Base-by-base conservation (phyloP, 2,113 vertebrate species). In the Chaetodon trifascialis region DNA sequence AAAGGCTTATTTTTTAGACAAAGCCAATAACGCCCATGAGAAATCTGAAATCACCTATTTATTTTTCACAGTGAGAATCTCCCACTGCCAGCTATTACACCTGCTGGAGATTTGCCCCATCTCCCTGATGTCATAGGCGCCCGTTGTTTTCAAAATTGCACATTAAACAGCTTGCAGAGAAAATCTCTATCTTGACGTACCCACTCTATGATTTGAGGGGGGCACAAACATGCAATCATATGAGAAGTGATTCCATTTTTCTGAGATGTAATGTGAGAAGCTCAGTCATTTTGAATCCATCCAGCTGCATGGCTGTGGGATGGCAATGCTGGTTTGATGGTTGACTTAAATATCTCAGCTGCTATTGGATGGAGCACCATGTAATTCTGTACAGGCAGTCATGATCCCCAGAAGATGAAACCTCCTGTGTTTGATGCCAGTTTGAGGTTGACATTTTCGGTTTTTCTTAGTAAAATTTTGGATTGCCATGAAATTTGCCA, bases 71-170 rank as follows among this genome's bases (percentile, higher is more conserved):
- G 73, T 62, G 14, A 64, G 74, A 56, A 71, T 55, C 63, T 67
- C 5, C 6, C 7, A 4, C 52, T 72, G 52, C n/a, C 44, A 52
- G 38, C 65, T 62, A 17, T 73, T 46, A 49, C 64, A 73, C 15
- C 70, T 38, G 51, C 76, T 75, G 62, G 72, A 49, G 42, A 63
- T 49, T 25, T 56, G 25, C 14, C 52, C 72, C 46, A 36, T 64
- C 38, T 62, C 72, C 44, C 36, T 11, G 10, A 42, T 71, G 47
- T 62, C 66, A 73, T 40, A 47, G 30, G 6, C 15, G 0, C 30
- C 73, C 9, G 46, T 71, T 67, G 59, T 82, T 82, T 75, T 79
- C 19, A 74, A 59, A 85, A 79, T 66, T 67, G 55, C 59, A 62
- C 25, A 34, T 42, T 3, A 70, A 71, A 80, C 66, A 83, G 46